A percentile compares a stretch with the other conserved stretches of the same genome.
Evolutionary conservation across 2,797 vertebrate species (phyloP).

Genomic region (Liasis olivaceus): DNA sequence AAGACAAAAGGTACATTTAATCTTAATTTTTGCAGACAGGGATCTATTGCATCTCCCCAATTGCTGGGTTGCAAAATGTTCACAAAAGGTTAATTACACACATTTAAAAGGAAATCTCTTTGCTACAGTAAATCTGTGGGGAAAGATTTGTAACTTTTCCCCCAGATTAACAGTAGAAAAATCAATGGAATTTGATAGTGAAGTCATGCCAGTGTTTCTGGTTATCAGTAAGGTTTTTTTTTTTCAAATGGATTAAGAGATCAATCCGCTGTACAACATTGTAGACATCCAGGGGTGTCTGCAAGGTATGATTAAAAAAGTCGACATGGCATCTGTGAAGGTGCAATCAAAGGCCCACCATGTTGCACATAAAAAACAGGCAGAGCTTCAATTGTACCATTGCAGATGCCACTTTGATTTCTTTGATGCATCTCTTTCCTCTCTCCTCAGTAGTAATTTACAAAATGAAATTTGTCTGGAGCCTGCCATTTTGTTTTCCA

Average conservation of each 20-base stretch:
- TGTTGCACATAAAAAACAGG: not conserved
- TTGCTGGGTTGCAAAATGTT: not conserved
- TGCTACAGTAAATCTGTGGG: not conserved
- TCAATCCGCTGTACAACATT: not conserved
- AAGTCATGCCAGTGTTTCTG: not conserved
- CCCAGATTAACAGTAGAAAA: not conserved
- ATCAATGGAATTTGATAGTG: not conserved
- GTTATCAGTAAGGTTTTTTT: not conserved
- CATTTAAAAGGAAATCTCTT: not conserved
- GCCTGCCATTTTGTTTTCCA: not conserved
- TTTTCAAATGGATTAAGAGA: not conserved
- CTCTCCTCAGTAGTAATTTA: constrained; percentile 22
- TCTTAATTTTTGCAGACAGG: not conserved
- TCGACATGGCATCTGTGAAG: not conserved
- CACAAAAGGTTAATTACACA: not conserved
- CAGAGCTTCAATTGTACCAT: not conserved
- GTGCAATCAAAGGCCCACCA: not conserved
- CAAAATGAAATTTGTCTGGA: constrained; percentile 25
- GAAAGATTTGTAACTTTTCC: not conserved
- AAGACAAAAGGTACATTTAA: not conserved
- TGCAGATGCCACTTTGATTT: not conserved
- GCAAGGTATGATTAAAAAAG: not conserved
- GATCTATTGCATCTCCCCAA: not conserved
- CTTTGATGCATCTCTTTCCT: constrained; percentile 8
- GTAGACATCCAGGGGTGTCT: not conserved